Evolutionary conservation across 2,113 vertebrate genomes (phyloP), one percentile per base, ranked within the genome.

Genomic region (Syngnathus floridae): DNA sequence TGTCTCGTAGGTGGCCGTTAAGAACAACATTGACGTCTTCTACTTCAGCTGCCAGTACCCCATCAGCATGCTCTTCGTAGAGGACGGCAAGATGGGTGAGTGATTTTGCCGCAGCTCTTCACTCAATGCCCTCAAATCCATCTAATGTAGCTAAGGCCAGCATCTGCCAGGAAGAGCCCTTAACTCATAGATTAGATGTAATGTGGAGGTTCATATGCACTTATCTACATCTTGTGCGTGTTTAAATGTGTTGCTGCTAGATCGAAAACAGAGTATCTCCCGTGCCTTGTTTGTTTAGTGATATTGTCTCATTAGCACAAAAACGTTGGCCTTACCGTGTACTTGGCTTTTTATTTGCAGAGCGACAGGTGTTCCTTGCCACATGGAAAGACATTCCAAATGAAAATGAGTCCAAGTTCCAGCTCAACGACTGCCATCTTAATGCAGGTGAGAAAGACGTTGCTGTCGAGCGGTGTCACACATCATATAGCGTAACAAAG

Each of bases 81-180:
- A 99, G 79, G 97, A 99, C 0, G 96, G 96, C 17, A 99, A 97
- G 88, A 98, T 99, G 95, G 97, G 97, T 99, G 85, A 94, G 97
- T 90, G 48, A 55, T 26, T 65, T 69, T 66, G 41, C 56, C 68
- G 37, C 78, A 71, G 68, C 17, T 59, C 72, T 75, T 74, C 61
- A 41, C 52, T 64, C 63, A 48, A 21, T 62, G 64, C 36, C 55
- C 46, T 71, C 16, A 45, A 61, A 40, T 51, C 62, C 2, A 0
- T 9, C 62, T 82, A 79, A 84, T 63, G 72, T 79, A 70, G 75
- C 41, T 14, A 0, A 22, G 17, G 1, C 8, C 43, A 38, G 4
- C 55, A 7, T 62, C 62, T 59, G 35, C 65, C 8, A 58, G 55
- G 12, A 11, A 56, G 54, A 14, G 31, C 1, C 41, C 59, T 26